Evolutionary conservation across 1,140 invertebrate genomes (phyloP).

Genomic region (Lamellibrachia luymesi): DNA sequence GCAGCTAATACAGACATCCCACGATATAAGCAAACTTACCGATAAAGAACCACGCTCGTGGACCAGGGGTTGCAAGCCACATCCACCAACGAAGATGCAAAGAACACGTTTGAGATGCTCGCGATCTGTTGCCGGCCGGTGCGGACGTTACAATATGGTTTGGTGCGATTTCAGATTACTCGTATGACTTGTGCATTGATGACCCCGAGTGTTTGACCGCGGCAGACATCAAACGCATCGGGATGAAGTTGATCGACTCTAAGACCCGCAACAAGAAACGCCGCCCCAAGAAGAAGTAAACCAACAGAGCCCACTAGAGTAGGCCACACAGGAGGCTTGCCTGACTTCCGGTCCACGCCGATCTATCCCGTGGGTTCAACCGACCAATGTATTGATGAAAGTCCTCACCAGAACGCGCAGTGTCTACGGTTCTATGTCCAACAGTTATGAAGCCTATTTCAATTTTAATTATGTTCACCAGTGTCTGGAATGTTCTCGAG

Average conservation of each 20-base stretch:
- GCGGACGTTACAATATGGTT: neutral
- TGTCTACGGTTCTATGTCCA: neutral
- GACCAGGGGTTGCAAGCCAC: too few relatives aligned
- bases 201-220: neutral
- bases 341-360: neutral
- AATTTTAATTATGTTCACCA: too few relatives aligned
- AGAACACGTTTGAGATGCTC: neutral
- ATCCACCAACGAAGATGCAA: neutral
- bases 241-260: neutral
- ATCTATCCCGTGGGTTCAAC: neutral
- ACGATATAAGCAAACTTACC: too few relatives aligned
- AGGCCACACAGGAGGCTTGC: too few relatives aligned
- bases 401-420: neutral
- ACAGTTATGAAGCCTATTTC: neutral
- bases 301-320: neutral
- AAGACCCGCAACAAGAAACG: neutral
- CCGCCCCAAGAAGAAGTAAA: neutral
- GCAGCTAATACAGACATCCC: too few relatives aligned
- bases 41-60: too few relatives aligned
- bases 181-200: neutral
- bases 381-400: too few relatives aligned
- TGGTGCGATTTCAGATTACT: neutral
- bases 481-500: too few relatives aligned
- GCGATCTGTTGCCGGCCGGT: neutral
- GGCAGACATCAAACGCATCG: neutral